Percentiles rank a stretch among this genome's conserved stretches.
phyloP scores from a whole-genome alignment of 2,888 invertebrate species.

The Amphipoea lucens region DNA sequence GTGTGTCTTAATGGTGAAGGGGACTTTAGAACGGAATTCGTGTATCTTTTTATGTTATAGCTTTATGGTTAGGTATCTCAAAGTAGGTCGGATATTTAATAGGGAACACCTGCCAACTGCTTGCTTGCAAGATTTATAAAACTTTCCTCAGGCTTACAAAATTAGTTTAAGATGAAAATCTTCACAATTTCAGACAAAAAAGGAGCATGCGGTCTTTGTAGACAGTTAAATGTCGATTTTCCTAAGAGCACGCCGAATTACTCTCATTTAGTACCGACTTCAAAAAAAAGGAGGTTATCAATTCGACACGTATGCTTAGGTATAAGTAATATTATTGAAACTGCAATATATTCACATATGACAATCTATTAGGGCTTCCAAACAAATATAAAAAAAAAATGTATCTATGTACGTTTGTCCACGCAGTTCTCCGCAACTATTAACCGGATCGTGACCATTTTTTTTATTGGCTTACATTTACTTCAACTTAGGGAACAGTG shows the following conservation, averaged over 20 bases:
- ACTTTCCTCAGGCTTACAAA: background rate
- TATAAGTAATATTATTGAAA: too few relatives aligned
- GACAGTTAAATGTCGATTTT: background rate
- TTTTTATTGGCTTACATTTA: too few relatives aligned
- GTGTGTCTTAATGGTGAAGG: slow-evolving; percentile 57
- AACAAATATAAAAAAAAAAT: too few relatives aligned
- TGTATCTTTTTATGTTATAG: slow-evolving; percentile 4
- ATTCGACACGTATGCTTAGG: too few relatives aligned
- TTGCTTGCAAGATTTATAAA: background rate
- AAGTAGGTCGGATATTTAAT: background rate
- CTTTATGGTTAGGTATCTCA: background rate
- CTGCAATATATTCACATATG: too few relatives aligned
- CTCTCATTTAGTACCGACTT: background rate
- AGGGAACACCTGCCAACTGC: background rate
- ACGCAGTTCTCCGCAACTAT: too few relatives aligned
- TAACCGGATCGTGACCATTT: too few relatives aligned
- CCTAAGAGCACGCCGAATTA: background rate
- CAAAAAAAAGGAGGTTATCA: too few relatives aligned
- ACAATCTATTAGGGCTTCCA: too few relatives aligned
- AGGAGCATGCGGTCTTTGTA: background rate
- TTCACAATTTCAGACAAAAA: background rate
- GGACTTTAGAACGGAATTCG: slow-evolving; percentile 8
- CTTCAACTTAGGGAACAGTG: too few relatives aligned
- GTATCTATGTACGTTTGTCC: too few relatives aligned
- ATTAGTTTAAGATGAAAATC: background rate